These are phyloP conservation scores for Anas flavirostris DNA, from an alignment of 2,797 vertebrate species.

Conservation along the genomic window DNA sequence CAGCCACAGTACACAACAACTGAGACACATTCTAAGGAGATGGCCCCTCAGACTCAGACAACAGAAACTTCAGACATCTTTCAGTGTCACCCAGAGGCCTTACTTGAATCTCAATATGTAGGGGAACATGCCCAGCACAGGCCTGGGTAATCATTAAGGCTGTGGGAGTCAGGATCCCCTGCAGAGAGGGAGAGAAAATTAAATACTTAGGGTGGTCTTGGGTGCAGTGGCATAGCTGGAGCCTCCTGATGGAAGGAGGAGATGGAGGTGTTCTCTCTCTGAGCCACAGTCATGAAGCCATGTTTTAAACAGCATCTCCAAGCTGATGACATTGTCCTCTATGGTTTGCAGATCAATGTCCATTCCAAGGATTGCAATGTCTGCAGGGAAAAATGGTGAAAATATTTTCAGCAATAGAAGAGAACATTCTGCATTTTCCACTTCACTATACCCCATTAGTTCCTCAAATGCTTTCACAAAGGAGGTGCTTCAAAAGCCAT, in stretches of 20 bases:
- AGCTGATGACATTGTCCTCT: conserved; percentile 83
- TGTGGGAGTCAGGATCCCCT: not conserved
- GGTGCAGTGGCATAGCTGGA: not conserved
- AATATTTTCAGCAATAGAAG: not conserved
- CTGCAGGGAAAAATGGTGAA: conserved; percentile 70
- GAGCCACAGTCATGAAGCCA: conserved; percentile 90
- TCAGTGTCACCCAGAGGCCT: not conserved
- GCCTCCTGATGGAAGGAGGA: conserved; percentile 82
- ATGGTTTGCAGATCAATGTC: conserved; percentile 87
- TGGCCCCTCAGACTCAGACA: not conserved
- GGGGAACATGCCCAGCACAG: not conserved
- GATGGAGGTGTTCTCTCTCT: conserved; percentile 89
- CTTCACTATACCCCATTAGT: not conserved
- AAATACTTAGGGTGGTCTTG: conserved; percentile 65
- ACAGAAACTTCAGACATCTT: not conserved
- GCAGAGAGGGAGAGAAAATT: not conserved
- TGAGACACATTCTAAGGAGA: not conserved
- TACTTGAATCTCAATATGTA: not conserved
- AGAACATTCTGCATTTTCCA: not conserved
- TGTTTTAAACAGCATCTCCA: conserved; percentile 89
- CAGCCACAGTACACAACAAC: not conserved
- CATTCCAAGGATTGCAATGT: conserved; percentile 79
- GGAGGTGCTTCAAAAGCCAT: not conserved
- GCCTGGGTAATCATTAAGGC: not conserved
- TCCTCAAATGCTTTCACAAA: not conserved